Conservation (phyloP, 2,113 vertebrate genomes). For the Megaceryle maxima region DNA sequence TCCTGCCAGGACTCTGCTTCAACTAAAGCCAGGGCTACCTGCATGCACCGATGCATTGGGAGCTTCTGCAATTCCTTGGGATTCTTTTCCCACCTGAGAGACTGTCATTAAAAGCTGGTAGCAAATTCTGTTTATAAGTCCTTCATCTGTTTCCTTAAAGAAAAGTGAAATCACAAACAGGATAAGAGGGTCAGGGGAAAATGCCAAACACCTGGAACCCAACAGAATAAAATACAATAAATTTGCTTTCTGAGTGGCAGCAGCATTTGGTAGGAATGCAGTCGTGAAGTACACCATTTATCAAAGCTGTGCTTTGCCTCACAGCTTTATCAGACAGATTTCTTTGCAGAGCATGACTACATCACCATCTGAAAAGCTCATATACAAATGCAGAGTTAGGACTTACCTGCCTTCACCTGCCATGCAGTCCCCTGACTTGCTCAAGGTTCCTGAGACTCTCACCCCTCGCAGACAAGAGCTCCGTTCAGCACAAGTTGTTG, state of each 20-base stretch:
- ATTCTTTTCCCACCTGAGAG: neutral
- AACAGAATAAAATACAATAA: neutral
- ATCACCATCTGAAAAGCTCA: neutral
- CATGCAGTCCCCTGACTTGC: neutral
- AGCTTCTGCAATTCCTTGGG: neutral
- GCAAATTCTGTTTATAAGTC: neutral
- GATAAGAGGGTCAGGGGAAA: neutral
- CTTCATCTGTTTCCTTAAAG: neutral
- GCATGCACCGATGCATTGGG: neutral
- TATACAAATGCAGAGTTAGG: neutral
- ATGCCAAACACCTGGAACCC: neutral
- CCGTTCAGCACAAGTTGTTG: neutral
- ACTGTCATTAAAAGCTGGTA: accelerated
- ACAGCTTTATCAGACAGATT: neutral
- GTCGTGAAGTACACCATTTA: neutral
- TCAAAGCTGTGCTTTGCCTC: neutral
- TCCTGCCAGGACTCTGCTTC: neutral
- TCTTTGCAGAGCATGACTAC: neutral
- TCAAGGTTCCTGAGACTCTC: neutral
- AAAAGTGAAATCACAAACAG: neutral
- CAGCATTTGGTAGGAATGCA: conserved; percentile 5
- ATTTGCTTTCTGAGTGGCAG: conserved; percentile 1
- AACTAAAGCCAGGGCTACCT: neutral
- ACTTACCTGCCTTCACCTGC: neutral
- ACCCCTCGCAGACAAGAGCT: neutral